Base-by-base conservation (phyloP, 1,140 invertebrate genomes). In the Eciton burchellii region DNA sequence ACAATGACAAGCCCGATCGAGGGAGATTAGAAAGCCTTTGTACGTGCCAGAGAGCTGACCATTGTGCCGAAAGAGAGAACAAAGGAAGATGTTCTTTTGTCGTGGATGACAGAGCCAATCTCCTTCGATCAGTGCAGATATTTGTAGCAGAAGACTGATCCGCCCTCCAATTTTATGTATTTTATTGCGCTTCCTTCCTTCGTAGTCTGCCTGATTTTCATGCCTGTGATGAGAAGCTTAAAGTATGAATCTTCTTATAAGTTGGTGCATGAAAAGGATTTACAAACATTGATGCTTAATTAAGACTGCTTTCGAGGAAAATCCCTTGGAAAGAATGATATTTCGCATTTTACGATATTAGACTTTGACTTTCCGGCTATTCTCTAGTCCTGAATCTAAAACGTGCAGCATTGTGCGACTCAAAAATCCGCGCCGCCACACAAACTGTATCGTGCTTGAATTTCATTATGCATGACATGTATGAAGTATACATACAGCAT, bases 21-120 rank as follows among this genome's bases (percentile, higher is more conserved):
- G 43, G 29, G 43, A 76, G 73, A 76, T 76, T 76, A 76, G 73
- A 76, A 76, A 65, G 73, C 60, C 73, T 76, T 76, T 76, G 73
- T 76, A 19, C 73, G 60, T 76, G 60, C 45, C 59, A 52, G 45
- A 19, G 47, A 76, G 59, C 73, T 65, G 29, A 52, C 60, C 59
- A 76, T 76, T 76, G 73, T 76, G 73, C 19, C 59, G 60, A 76
- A 76, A 76, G 60, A 65, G 73, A 54, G 43, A 24, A 26, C 16
- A 41, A 43, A 49, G 73, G 19, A 65, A 65, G 59, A 59, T 76
- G 73, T 76, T 76, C 73, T 76, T 76, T 76, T 76, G 60, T 76
- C 45, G 73, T 29, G 59, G 21, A 65, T 65, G 73, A 76, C 60
- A 65, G 60, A 14, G 26, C 59, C 47, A 24, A 65, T 76, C 73